Percentiles rank a stretch among this genome's conserved stretches.
phyloP scores from a whole-genome alignment of 2,113 vertebrate species.

The Callorhinus ursinus region DNA sequence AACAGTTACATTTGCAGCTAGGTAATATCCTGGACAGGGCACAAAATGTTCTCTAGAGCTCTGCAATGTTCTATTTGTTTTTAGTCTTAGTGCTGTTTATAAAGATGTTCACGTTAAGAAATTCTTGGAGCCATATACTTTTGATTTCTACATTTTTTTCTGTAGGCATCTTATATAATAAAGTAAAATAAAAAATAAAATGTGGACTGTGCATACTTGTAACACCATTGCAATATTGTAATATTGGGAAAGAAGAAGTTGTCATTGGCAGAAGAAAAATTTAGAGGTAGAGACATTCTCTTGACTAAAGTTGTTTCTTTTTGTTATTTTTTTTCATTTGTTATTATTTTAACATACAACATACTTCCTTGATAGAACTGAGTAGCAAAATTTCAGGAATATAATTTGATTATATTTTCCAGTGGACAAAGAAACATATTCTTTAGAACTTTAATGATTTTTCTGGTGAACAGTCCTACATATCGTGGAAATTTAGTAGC shows the following conservation, averaged over 20 bases:
- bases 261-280: background rate
- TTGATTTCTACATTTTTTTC: background rate
- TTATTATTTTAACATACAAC: background rate
- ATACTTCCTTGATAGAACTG: background rate
- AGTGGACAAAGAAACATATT: background rate
- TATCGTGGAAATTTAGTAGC: slow-evolving; percentile 31
- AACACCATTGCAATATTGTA: background rate
- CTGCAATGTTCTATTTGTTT: background rate
- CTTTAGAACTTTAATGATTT: background rate
- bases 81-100: background rate
- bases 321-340: background rate
- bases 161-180: background rate
- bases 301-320: background rate
- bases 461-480: background rate
- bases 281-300: background rate
- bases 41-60: background rate
- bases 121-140: background rate
- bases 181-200: background rate
- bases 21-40: background rate
- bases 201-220: background rate
- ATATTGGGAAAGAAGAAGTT: background rate
- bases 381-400: background rate
- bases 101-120: background rate
- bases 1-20: background rate
- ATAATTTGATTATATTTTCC: background rate